Percentiles rank a stretch among this genome's conserved stretches.
These are phyloP conservation scores for Lepidocyrtinus sp. DNA, from an alignment of 2,888 invertebrate genomes.

Conservation along the genomic window DNA sequence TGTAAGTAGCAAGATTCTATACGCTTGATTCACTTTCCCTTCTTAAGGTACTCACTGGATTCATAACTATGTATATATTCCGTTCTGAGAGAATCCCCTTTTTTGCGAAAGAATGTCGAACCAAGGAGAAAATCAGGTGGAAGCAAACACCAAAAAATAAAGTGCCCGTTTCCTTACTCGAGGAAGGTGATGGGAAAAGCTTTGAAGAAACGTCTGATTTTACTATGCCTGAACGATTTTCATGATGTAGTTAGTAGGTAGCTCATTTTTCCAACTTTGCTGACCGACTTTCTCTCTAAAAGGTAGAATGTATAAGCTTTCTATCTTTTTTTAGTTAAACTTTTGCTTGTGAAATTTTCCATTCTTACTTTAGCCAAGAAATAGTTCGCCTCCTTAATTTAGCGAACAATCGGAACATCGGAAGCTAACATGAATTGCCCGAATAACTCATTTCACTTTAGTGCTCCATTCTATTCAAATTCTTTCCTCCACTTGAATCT, in stretches of 20 bases:
- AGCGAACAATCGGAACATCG: too few relatives aligned
- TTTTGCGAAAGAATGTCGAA: slow-evolving; percentile 29
- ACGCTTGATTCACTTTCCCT: slow-evolving; percentile 5
- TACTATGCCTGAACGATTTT: slow-evolving; percentile 57
- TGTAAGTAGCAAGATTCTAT: background rate
- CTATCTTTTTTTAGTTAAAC: background rate
- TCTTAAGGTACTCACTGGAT: background rate
- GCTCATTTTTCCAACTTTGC: slow-evolving; percentile 50
- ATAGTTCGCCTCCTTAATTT: too few relatives aligned
- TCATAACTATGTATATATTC: background rate
- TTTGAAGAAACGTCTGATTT: slow-evolving; percentile 52
- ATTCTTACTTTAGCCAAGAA: too few relatives aligned
- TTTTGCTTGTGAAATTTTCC: too few relatives aligned
- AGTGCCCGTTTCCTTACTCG: slow-evolving; percentile 30
- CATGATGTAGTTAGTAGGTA: slow-evolving; percentile 58
- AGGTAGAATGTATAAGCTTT: background rate
- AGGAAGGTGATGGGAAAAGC: slow-evolving; percentile 17
- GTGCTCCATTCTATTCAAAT: too few relatives aligned
- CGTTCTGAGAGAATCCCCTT: slow-evolving; percentile 23
- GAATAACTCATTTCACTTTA: too few relatives aligned
- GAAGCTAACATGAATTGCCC: too few relatives aligned
- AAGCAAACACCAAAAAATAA: slow-evolving; percentile 30
- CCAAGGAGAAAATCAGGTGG: slow-evolving; percentile 30
- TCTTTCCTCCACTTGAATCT: too few relatives aligned
- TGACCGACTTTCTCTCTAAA: slow-evolving; percentile 43